Conservation (phyloP, 2,888 invertebrate species). For the Drosophila macrothrix region DNA sequence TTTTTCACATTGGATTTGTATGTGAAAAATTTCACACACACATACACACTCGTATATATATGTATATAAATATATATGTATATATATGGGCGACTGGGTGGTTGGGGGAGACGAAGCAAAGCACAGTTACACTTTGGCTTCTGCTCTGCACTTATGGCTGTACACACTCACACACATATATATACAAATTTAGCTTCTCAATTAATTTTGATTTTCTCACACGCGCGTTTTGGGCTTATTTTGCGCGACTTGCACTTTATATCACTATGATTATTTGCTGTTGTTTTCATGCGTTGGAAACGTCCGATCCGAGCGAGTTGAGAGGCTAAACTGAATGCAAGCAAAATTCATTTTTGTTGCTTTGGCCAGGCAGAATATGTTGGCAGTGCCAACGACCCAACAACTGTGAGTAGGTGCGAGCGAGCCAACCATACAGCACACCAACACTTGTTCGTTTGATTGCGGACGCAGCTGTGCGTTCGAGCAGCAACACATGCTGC, state of each 20-base stretch:
- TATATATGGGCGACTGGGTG: conserved; percentile 41
- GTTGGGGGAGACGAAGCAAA: conserved; percentile 35
- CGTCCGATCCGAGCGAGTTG: conserved; percentile 59
- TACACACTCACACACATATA: conserved; percentile 24
- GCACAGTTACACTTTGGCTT: conserved; percentile 59
- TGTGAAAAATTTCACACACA: conserved; percentile 57
- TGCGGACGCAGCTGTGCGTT: conserved; percentile 33
- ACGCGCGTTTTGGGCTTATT: conserved; percentile 64
- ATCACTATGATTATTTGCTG: conserved; percentile 36
- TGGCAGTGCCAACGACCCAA: conserved; percentile 48
- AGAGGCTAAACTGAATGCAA: conserved; percentile 61
- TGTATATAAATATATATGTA: conserved; percentile 14
- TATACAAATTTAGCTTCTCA: conserved; percentile 67
- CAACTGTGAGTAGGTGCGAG: conserved; percentile 30
- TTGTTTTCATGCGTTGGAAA: conserved; percentile 41
- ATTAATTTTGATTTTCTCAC: conserved; percentile 72
- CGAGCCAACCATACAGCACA: conserved; percentile 27
- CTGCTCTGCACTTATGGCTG: conserved; percentile 49
- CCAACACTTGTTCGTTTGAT: conserved; percentile 50
- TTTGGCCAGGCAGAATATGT: conserved; percentile 39
- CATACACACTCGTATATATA: conserved; percentile 6
- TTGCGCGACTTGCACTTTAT: conserved; percentile 70
- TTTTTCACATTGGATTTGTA: conserved; percentile 52
- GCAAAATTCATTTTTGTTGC: conserved; percentile 42
- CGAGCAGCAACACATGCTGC: conserved; percentile 35